A percentile compares a stretch with the other conserved stretches of the same genome.
These are phyloP conservation scores for Pollachius pollachius DNA, from an alignment of 2,113 vertebrate species.

Conservation along the genomic window DNA sequence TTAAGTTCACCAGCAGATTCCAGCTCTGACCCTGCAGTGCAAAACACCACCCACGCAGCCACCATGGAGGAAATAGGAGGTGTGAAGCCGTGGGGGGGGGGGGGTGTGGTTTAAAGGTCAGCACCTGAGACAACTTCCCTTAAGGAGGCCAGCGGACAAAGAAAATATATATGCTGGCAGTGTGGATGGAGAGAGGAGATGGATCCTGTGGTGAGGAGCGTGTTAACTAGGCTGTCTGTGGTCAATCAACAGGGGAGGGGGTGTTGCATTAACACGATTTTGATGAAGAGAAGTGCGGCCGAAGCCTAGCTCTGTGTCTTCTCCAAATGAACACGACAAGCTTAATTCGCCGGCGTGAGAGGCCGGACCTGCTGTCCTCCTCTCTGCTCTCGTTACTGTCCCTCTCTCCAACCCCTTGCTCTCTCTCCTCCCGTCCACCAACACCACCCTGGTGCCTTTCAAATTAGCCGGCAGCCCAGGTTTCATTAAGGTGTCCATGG, in stretches of 20 bases:
- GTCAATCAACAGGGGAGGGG: conserved; percentile 13
- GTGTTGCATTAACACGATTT: conserved; percentile 34
- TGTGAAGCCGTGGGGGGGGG: neutral
- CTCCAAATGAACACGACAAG: conserved; percentile 64
- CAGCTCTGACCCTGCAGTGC: neutral
- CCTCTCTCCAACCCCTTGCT: conserved; percentile 54
- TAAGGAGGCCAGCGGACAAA: neutral
- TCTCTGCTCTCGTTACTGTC: conserved; percentile 57
- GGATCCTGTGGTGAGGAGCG: conserved; percentile 6
- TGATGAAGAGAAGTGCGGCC: conserved; percentile 35
- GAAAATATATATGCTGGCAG: neutral
- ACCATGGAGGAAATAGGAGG: neutral
- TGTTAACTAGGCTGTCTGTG: conserved; percentile 28
- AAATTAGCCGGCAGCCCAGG: conserved; percentile 81
- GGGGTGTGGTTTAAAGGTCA: neutral
- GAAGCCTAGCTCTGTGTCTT: conserved; percentile 43
- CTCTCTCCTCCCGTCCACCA: conserved; percentile 60
- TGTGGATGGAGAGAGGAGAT: neutral
- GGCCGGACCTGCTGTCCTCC: conserved; percentile 53
- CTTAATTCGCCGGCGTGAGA: conserved; percentile 53
- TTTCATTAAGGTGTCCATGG: conserved; percentile 81
- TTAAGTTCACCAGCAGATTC: neutral
- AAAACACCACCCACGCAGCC: neutral
- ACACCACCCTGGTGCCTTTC: conserved; percentile 73
- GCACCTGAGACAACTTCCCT: too few relatives aligned